phyloP scores from a whole-genome alignment of 1,140 invertebrate genomes.

The Phymorhynchus buccinoides region DNA sequence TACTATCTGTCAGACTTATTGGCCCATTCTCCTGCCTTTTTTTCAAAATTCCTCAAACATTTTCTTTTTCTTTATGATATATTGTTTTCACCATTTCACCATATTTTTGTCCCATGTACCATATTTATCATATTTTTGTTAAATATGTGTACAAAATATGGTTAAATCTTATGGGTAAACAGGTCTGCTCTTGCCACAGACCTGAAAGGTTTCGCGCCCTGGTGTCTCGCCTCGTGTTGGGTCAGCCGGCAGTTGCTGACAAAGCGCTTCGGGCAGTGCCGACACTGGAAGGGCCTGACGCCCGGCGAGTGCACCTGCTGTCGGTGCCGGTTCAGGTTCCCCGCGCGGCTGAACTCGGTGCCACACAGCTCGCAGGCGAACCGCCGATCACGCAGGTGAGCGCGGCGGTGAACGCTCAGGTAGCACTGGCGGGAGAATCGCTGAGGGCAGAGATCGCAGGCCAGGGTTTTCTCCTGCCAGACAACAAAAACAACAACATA shows the following conservation, averaged over 20 bases:
- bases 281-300: slow-evolving; percentile 35
- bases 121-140: too few species aligned
- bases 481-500: too few species aligned
- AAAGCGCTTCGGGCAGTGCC: slow-evolving; percentile 11
- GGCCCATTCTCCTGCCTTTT: too few species aligned
- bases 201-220: slow-evolving; percentile 26
- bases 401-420: slow-evolving; percentile 15
- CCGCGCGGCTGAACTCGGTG: not conserved
- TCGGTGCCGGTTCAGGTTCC: slow-evolving; percentile 31
- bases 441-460: slow-evolving; percentile 18
- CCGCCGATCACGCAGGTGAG: slow-evolving; percentile 7
- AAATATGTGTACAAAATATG: too few species aligned
- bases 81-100: too few species aligned
- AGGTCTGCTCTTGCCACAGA: too few species aligned
- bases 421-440: slow-evolving; percentile 19
- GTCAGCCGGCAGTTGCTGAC: not conserved
- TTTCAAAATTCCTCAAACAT: too few species aligned
- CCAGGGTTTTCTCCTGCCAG: not conserved
- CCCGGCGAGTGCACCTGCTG: slow-evolving; percentile 31
- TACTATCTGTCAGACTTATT: too few species aligned
- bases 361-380: slow-evolving; percentile 16
- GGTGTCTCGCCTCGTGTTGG: slow-evolving; percentile 7
- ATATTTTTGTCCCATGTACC: too few species aligned
- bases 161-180: too few species aligned
- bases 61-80: too few species aligned